A percentile compares a stretch with the other conserved stretches of the same genome.
Evolutionary conservation across 2,888 invertebrate species (phyloP).

Genomic region (Calameuta idolon): DNA sequence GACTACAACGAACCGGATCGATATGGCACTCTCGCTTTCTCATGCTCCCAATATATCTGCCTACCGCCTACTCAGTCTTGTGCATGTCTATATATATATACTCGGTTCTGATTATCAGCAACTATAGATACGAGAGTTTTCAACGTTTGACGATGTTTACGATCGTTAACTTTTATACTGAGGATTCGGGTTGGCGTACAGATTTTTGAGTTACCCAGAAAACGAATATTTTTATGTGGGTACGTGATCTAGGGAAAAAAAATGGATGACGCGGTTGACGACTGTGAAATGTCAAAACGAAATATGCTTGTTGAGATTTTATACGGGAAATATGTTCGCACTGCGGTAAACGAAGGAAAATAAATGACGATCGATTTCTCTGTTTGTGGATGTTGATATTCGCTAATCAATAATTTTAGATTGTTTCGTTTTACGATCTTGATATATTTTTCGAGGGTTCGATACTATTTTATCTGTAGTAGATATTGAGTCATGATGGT

Average conservation of each 20-base stretch:
- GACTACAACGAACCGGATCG: conserved; percentile 46
- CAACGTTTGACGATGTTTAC: background rate
- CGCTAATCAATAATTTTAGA: background rate
- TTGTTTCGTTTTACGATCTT: background rate
- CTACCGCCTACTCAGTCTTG: conserved; percentile 1
- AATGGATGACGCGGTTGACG: too few species aligned
- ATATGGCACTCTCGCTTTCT: conserved; percentile 56
- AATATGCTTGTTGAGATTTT: background rate
- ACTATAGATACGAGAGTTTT: background rate
- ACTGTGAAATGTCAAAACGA: too few species aligned
- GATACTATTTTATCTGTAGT: background rate
- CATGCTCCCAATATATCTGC: conserved; percentile 37
- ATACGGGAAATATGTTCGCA: background rate
- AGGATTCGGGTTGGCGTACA: background rate
- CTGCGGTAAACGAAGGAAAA: background rate
- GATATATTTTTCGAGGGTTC: background rate
- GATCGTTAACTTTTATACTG: background rate
- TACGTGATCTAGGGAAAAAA: too few species aligned
- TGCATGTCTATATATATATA: background rate
- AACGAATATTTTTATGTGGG: background rate
- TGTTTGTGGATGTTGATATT: background rate
- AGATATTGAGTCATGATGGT: background rate
- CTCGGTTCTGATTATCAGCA: background rate
- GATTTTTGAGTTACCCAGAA: background rate
- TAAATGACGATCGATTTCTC: background rate